Base-by-base conservation (phyloP, 2,888 invertebrate genomes). In the Antheraea yamamai region DNA sequence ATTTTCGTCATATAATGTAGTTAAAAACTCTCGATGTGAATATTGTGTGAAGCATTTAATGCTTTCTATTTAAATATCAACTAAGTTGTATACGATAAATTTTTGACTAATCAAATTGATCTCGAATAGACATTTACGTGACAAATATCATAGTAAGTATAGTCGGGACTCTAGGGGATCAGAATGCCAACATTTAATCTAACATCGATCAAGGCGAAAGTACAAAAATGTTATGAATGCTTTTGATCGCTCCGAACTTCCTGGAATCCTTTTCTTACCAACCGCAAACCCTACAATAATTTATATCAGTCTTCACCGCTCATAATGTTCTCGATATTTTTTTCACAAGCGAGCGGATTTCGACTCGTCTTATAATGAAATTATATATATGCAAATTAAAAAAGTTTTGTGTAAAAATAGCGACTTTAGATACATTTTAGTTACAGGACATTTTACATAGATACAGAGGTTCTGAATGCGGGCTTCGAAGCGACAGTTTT, bases 221-320 rank as follows among this genome's bases (percentile, higher is more conserved):
- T 83, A 91, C 84, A 83, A 88, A 88, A 85, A 86, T 87, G 88
- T 82, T 86, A 85, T 88, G 81, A 88, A 87, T 83, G 84, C 87
- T 88, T 88, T 87, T 88, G 87, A 90, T 88, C 90, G 88, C 85
- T 87, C 84, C 79, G 81, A 88, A 88, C 87, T 89, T 88, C 84
- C 87, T 87, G 87, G 87, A 87, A 88, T 87, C 85, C 88, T 86
- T 85, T 87, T 87, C 90, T 88, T 89, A 91, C 90, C 90, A 89
- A 90, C 91, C 92, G 88, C 89, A 88, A 88, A 84, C 86, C 91
- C 89, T 92, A 93, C 87, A 87, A 89, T 92, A 88, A 91, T 89
- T 89, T 92, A 20, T 61, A 93, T 95, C 95, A 95, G 95, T 95
- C 95, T 95, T 95, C 92, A 91, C 90, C 89, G 94, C 94, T 93